These are phyloP conservation scores for Oxyscelio sp. DNA, from an alignment of 2,888 invertebrate genomes.

Conservation along the genomic window DNA sequence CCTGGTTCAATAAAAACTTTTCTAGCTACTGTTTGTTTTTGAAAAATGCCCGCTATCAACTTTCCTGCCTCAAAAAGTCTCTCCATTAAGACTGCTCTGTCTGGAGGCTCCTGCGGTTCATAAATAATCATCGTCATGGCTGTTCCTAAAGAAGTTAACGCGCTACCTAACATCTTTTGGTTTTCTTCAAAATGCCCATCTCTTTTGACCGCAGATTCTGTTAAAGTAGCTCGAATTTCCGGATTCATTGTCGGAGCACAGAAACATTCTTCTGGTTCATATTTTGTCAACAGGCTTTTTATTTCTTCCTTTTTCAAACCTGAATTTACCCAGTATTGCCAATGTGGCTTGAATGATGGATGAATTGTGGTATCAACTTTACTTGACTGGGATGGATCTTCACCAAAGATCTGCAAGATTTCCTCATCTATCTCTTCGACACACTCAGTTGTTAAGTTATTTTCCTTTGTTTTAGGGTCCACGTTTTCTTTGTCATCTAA, in stretches of 20 bases:
- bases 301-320: not conserved
- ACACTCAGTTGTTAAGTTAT: too few species aligned
- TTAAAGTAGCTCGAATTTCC: not conserved
- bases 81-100: slow-evolving; percentile 1
- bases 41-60: slow-evolving; percentile 5
- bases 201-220: slow-evolving; percentile 1
- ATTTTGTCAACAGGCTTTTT: not conserved
- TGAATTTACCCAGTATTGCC: slow-evolving; percentile 12
- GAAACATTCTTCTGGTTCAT: slow-evolving; percentile 1
- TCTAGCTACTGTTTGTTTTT: not conserved
- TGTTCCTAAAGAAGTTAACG: not conserved
- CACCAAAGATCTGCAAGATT: slow-evolving; percentile 20
- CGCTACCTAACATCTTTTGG: not conserved
- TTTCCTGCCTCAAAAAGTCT: slow-evolving; percentile 11
- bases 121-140: slow-evolving; percentile 12
- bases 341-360: slow-evolving; percentile 32
- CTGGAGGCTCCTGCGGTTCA: slow-evolving; percentile 2
- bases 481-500: not conserved
- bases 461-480: not conserved
- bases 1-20: slow-evolving; percentile 27
- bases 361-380: slow-evolving; percentile 22
- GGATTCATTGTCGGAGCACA: slow-evolving; percentile 1
- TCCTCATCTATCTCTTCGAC: slow-evolving; percentile 11
- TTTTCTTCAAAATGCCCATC: not conserved
- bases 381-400: not conserved